phyloP scores from a whole-genome alignment of 2,797 vertebrate species.

The Anguilla pacifica region DNA sequence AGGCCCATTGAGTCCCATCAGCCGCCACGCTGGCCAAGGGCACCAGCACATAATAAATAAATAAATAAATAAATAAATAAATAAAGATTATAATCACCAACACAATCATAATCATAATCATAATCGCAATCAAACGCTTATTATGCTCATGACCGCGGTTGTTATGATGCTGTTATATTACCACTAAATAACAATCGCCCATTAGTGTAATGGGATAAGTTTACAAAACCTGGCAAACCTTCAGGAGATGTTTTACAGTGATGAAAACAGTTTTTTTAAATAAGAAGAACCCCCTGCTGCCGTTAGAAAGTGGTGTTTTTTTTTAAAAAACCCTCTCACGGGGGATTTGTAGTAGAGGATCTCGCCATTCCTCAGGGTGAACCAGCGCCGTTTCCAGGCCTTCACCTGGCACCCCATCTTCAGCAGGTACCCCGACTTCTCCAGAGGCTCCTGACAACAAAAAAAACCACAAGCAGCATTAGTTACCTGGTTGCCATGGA shows the following conservation, averaged over 20 bases:
- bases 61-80: neutral
- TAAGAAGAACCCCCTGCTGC: neutral
- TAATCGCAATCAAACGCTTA: neutral
- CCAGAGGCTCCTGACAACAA: conserved; percentile 80
- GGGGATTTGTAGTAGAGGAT: conserved; percentile 96
- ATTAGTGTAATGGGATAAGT: neutral
- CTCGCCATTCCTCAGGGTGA: conserved; percentile 90
- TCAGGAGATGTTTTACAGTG: neutral
- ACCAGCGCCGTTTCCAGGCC: conserved; percentile 95
- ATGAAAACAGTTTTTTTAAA: neutral
- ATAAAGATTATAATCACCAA: neutral
- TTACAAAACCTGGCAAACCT: neutral
- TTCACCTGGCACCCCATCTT: conserved; percentile 93
- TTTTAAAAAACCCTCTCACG: conserved; percentile 70
- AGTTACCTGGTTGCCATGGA: neutral
- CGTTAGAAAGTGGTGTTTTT: neutral
- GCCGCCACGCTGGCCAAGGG: neutral
- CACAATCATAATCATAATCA: neutral
- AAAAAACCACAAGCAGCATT: neutral
- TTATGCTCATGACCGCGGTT: too few relatives aligned
- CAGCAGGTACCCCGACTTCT: conserved; percentile 93
- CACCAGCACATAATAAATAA: neutral
- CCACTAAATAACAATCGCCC: neutral
- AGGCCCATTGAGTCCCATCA: neutral
- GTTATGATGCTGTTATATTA: neutral